Evolutionary conservation across 2,797 vertebrate genomes (phyloP), one percentile per base, ranked within the genome.

Genomic region (Aplochiton taeniatus): DNA sequence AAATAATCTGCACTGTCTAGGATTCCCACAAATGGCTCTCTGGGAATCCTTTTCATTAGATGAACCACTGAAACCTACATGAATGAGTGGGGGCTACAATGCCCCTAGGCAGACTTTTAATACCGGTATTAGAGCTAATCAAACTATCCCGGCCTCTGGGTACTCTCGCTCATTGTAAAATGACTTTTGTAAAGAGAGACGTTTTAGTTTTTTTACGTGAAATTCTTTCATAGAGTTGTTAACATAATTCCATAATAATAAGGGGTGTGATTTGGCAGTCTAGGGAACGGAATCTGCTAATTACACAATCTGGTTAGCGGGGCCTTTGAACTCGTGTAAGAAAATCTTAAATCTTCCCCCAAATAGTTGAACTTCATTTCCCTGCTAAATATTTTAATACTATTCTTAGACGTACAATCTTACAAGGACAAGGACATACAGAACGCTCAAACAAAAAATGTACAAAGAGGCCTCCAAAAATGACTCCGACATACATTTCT

Each of bases 21-120:
- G 64, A 78, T 66, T 81, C 64, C 74, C 77, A 77, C 70, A 81
- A 86, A 80, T 79, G 74, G 63, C 61, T 48, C 56, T 74, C 58
- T 76, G 63, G 78, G 71, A 72, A 79, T 66, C 74, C 63, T 77
- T 72, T 58, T 63, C 59, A 50, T 53, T 65, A 46, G 69, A 69
- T 67, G 65, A 57, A 72, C n/a, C 4, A 65, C 70, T 74, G 79
- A 83, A 81, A 80, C 71, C 73, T 76, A 53, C 70, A 78, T 80
- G 69, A 73, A 72, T 74, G 61, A 61, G 68, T 65, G 71, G 78
- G 72, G 71, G 69, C 11, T 11, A 60, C 73, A 58, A 74, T 78
- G 50, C 54, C 42, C 44, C 47, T 48, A 1, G 68, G 71, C 76
- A 61, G 9, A 45, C 63, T 78, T 62, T 31, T 75, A 78, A 82